Evolutionary conservation across 2,888 invertebrate genomes (phyloP).

Genomic region (Hirtodrosophila duncani): DNA sequence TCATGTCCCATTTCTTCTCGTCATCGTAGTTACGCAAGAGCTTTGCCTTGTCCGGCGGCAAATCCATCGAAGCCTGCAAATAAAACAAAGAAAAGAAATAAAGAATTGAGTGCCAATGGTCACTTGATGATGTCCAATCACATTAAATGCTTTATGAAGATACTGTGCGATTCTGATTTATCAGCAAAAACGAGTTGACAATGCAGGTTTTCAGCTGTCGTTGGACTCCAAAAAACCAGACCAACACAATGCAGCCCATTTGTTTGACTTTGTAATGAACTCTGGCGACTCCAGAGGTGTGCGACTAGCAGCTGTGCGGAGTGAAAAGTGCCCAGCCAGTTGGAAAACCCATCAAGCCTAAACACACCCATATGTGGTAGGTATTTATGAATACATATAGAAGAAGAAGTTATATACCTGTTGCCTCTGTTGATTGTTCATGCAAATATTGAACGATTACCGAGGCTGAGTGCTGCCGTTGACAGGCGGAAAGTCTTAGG

Average conservation of each 20-base stretch:
- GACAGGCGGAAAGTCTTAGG: not conserved
- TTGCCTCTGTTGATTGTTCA: conserved; percentile 1
- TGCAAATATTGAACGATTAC: conserved; percentile 24
- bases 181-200: not conserved
- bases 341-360: conserved; percentile 17
- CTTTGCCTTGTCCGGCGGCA: conserved; percentile 99
- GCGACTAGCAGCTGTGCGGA: not conserved
- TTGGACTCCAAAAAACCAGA: too few species aligned
- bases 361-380: conserved; percentile 6
- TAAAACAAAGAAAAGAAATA: conserved; percentile 73
- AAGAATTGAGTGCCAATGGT: too few species aligned
- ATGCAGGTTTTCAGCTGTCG: too few species aligned
- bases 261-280: too few species aligned
- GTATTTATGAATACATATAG: conserved; percentile 16
- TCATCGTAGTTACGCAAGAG: conserved; percentile 95
- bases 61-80: conserved; percentile 96
- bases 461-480: conserved; percentile 4
- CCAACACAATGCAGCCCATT: too few species aligned
- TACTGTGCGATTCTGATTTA: too few species aligned
- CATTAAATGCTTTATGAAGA: conserved; percentile 1
- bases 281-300: not conserved
- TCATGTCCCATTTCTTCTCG: conserved; percentile 99
- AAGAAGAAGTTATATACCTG: too few species aligned
- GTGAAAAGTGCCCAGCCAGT: conserved; percentile 10
- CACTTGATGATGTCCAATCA: too few species aligned